phyloP scores from a whole-genome alignment of 2,888 invertebrate genomes.

The Danaus chrysippus region DNA sequence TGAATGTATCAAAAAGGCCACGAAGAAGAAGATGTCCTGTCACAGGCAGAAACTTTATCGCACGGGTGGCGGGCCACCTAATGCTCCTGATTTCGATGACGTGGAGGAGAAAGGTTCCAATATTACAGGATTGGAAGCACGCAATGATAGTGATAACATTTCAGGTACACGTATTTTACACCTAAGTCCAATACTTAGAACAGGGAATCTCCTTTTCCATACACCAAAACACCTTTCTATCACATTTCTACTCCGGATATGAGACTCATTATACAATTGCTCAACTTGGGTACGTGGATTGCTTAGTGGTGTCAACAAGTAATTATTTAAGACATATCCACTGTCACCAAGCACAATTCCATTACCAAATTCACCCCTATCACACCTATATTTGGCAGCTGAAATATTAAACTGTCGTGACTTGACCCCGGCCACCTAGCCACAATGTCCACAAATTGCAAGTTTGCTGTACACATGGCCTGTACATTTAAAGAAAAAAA shows the following conservation, averaged over 20 bases:
- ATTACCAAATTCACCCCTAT: slow-evolving; percentile 21
- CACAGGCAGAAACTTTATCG: too few relatives aligned
- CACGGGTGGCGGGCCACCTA: too few relatives aligned
- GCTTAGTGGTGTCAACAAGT: slow-evolving; percentile 21
- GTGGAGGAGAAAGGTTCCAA: too few relatives aligned
- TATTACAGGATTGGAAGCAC: too few relatives aligned
- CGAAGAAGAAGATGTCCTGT: too few relatives aligned
- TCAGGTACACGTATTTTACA: too few relatives aligned
- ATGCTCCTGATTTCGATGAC: too few relatives aligned
- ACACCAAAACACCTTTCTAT: slow-evolving; percentile 17
- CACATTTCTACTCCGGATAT: slow-evolving; percentile 16
- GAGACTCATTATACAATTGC: slow-evolving; percentile 13
- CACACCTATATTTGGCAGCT: slow-evolving; percentile 11
- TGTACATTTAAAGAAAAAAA: slow-evolving; percentile 25
- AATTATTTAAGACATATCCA: slow-evolving; percentile 22
- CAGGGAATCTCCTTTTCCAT: neutral
- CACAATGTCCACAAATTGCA: slow-evolving; percentile 16
- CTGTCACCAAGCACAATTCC: slow-evolving; percentile 21
- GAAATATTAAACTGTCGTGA: slow-evolving; percentile 27
- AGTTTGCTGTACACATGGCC: slow-evolving; percentile 13
- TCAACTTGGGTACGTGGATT: slow-evolving; percentile 12
- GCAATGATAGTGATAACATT: too few relatives aligned
- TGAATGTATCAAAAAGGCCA: too few relatives aligned
- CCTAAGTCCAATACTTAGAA: too few relatives aligned
- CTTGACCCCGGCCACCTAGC: slow-evolving; percentile 28